Conservation (phyloP, 2,797 vertebrate species). For the Acipenser oxyrinchus region DNA sequence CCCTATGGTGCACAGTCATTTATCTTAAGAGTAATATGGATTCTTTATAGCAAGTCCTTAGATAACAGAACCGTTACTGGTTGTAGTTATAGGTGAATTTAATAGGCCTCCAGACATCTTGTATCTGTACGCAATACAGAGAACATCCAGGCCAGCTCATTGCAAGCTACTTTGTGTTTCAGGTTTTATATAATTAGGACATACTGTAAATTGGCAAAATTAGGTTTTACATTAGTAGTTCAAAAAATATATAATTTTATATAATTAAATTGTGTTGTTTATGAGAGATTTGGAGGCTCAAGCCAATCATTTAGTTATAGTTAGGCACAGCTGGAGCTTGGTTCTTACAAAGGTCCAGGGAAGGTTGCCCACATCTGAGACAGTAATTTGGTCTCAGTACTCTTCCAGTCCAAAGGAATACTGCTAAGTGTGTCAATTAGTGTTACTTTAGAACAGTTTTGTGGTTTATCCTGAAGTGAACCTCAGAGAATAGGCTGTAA, state of each 20-base stretch:
- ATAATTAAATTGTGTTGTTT: too few relatives aligned
- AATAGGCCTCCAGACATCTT: slow-evolving; percentile 4
- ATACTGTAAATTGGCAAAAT: not conserved
- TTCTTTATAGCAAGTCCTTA: slow-evolving; percentile 4
- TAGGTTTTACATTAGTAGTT: not conserved
- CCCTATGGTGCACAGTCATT: not conserved
- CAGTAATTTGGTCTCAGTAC: not conserved
- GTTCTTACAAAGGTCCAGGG: not conserved
- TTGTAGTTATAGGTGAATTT: slow-evolving; percentile 4
- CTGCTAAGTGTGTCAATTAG: not conserved
- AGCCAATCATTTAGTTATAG: not conserved
- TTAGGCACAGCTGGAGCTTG: not conserved
- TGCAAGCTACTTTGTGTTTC: not conserved
- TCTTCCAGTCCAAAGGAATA: not conserved
- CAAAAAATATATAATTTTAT: not conserved
- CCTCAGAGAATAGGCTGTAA: too few relatives aligned
- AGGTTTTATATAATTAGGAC: not conserved
- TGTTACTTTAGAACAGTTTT: too few relatives aligned
- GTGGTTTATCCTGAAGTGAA: too few relatives aligned
- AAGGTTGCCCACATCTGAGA: not conserved
- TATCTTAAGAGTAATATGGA: slow-evolving; percentile 11
- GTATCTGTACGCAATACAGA: not conserved
- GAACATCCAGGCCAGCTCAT: not conserved
- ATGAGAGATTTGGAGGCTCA: not conserved
- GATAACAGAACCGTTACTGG: slow-evolving; percentile 5